Base-by-base conservation (phyloP, 2,113 vertebrate genomes). In the Artemisiospiza belli region DNA sequence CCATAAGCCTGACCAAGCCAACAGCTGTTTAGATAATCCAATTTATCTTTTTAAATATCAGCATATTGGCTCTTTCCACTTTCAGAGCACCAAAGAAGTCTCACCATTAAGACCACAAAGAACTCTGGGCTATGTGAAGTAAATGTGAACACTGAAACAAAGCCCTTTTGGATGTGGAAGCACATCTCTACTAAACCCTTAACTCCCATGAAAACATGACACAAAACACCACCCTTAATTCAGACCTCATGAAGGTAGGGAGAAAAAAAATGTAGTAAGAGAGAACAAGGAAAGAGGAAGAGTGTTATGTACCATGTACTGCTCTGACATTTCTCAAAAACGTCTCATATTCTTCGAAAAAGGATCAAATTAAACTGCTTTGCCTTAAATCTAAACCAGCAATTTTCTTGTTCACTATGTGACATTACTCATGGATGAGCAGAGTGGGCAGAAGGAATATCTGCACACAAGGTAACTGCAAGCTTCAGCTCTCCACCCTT, bases 221-320 rank as follows among this genome's bases (percentile, higher is more conserved):
- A 37, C 30, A 43, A 15, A 76, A 73, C 13, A 49, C 24, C 28
- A 58, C 14, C 24, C 22, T 84, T 58, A 47, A 61, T 64, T 31
- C 30, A 68, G 72, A 33, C 41, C 24, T 57, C 27, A 43, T 21
- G 39, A 55, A 62, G 20, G 16, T 14, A 61, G 4, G 4, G 41
- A 2, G 3, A 3, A 2, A 7, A 52, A 30, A 37, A 16, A 16
- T 1, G 5, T 6, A 47, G 6, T 5, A 52, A 76, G 12, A 78
- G 3, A 62, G 25, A 59, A 77, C 10, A 69, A 54, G 43, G 15
- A 55, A 81, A 76, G 20, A 52, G 43, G 16, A 57, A 81, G 12
- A 73, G 20, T 10, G 14, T 75, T 3, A 68, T 3, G 33, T 4
- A 28, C 16, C 35, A 67, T 17, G 4, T 27, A 16, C 4, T 64